phyloP scores from a whole-genome alignment of 2,113 vertebrate genomes.

The Eleginops maclovinus region DNA sequence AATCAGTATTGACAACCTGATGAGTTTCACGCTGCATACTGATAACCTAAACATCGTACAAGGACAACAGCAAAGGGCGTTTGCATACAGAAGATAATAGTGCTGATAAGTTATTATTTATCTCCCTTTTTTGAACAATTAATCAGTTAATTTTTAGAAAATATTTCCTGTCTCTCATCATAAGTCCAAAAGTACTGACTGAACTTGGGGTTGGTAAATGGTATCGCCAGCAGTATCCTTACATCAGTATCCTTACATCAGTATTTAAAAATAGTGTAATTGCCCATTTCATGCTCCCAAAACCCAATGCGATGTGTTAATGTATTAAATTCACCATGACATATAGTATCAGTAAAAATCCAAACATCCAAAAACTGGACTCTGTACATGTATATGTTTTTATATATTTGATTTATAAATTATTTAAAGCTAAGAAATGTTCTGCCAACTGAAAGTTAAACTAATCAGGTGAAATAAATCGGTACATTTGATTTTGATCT shows the following conservation, averaged over 20 bases:
- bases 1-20: no score
- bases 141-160: neutral
- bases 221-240: no score
- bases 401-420: neutral
- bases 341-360: neutral
- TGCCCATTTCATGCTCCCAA: neutral
- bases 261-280: neutral
- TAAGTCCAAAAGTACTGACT: no score
- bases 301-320: neutral
- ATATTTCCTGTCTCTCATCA: no score
- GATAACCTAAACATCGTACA: constrained; percentile 14
- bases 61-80: constrained; percentile 26
- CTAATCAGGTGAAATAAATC: neutral
- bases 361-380: neutral
- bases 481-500: neutral
- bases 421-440: no score
- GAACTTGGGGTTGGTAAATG: no score
- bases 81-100: neutral
- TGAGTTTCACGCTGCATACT: no score
- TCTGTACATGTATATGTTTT: neutral
- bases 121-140: neutral
- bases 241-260: no score
- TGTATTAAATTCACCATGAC: neutral
- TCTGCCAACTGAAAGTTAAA: neutral
- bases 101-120: neutral